Base-by-base conservation (phyloP, 92 coral and sea anemone species). In the Zoanthus solanderi region DNA sequence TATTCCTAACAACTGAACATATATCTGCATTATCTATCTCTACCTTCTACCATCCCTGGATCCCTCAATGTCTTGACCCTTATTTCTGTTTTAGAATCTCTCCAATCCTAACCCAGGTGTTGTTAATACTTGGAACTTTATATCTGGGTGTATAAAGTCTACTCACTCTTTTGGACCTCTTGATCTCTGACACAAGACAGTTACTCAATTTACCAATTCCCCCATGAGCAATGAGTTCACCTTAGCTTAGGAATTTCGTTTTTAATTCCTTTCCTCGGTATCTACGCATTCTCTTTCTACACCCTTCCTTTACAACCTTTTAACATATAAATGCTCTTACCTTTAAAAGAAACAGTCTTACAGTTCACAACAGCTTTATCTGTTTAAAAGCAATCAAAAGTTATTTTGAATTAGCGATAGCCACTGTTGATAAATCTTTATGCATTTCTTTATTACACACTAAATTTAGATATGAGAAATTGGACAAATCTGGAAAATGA, bases 271-370 rank as follows among this genome's bases (percentile, higher is more conserved):
- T 63, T 0, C 29, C 69, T 4, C 0, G 69, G 69, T 23, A 63
- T 63, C 9, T 63, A 6, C 4, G 8, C 29, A 63, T 17, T 23
- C 69, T 15, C 69, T 63, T 63, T 1, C 8, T 30, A 15, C 2
- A 2, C 31, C 17, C 75, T 30, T 69, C 47, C 14, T 69, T 44
- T 69, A 44, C n/a, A 69, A 28, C 46, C 16, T 69, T 69, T 16
- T 63, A 16, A 30, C 4, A 68, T 34, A 31, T 58, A 2, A 53
- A 61, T 11, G 0, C 4, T 0, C 85, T 66, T 66, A 81, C 85
- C 85, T 37, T 63, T 81, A 14, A 52, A 63, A n/a, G 73, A 23
- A 42, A 81, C 71, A 45, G 85, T 81, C 61, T 13, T 45, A 28
- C 85, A 81, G 29, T 81, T 48, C 75, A 81, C 85, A 63, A 13